Base-by-base conservation (phyloP, 1,140 invertebrate species). In the Diachasmimorpha longicaudata region DNA sequence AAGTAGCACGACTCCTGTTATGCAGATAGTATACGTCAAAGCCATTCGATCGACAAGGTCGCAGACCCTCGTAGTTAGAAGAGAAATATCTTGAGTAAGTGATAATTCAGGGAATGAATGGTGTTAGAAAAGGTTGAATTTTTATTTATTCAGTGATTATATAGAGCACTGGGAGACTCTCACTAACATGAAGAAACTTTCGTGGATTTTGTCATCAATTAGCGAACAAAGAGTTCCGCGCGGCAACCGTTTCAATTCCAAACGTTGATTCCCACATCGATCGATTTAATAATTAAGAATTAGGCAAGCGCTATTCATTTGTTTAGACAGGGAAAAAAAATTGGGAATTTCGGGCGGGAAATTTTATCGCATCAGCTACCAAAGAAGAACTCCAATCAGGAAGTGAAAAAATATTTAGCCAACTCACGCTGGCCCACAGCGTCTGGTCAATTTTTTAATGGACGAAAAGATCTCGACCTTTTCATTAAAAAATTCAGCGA, bases 21-120 rank as follows among this genome's bases (percentile, higher is more conserved):
- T 71, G 44, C 44, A 46, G 44, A 46, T 46, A 46, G 39, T 71
- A 21, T 36, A 31, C 13, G 58, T 42, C 42, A 68, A 74, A 36
- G 16, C 19, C 46, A 48, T 55, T 25, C 25, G 19, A 72, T 25
- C 16, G n/a, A 55, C 70, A 72, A 72, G 70, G 70, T 72, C 70
- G 31, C 44, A 36, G 36, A 63, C 2, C 55, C 67, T 69, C 36
- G 44, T 46, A 46, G 44, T 10, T 46, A n/a, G n/a, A 10, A 52
- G 14, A 52, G 14, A 16, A 70, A 21, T 44, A 42, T 39, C 68
- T 44, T 70, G 36, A 70, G 68, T 25, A 37, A 44, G 16, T 70
- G 31, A 70, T 42, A 19, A n/a, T 52, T 52, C n/a, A 52, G 48
- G 48, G 16, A 16, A 19, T 16, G 39, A 42, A 42, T 31, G 31